These are phyloP conservation scores for Mionectes macconnelli DNA, from an alignment of 2,113 vertebrate species.

Conservation along the genomic window DNA sequence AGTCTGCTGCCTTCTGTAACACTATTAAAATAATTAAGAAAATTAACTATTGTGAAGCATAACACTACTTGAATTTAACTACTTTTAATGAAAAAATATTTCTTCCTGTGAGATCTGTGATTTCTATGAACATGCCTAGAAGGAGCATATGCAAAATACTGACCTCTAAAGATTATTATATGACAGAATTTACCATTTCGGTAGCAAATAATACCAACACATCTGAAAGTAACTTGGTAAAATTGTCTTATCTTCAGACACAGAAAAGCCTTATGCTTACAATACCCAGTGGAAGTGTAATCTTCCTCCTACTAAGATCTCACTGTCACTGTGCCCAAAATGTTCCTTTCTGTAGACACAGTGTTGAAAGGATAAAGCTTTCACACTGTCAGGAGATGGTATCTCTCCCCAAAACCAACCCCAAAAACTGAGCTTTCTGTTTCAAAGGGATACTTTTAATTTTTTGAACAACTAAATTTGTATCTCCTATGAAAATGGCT, in stretches of 20 bases:
- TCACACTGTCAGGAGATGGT: background rate
- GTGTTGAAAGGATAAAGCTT: background rate
- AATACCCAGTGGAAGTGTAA: background rate
- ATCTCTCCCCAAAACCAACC: background rate
- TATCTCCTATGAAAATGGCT: background rate
- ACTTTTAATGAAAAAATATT: background rate
- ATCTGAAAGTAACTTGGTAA: background rate
- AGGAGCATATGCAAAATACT: background rate
- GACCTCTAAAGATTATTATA: background rate
- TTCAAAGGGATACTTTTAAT: background rate
- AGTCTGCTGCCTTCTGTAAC: background rate
- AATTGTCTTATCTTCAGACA: background rate
- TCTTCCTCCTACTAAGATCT: conserved; percentile 1
- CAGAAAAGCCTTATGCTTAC: background rate
- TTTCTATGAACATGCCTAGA: background rate
- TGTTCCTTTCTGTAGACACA: background rate
- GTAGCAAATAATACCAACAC: background rate
- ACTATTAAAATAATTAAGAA: background rate
- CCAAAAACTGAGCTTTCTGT: background rate
- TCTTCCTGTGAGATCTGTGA: background rate
- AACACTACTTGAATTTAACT: background rate
- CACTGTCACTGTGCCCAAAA: background rate
- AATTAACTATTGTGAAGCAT: background rate
- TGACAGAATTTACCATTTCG: background rate
- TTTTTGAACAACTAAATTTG: background rate